Conservation (phyloP, 2,797 vertebrate genomes). For the Protosalanx chinensis region DNA sequence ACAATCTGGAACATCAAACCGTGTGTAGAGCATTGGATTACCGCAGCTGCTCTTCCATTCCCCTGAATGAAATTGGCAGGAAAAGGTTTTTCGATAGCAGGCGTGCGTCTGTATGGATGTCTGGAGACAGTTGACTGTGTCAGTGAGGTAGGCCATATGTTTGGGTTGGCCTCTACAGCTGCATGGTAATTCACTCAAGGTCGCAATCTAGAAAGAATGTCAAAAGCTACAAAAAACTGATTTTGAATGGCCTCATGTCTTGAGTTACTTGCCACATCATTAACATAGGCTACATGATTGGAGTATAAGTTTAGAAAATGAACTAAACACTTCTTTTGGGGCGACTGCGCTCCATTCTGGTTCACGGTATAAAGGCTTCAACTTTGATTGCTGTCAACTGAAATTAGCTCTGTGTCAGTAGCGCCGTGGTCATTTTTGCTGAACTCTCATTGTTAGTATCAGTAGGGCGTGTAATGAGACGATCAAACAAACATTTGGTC, state of each 20-base stretch:
- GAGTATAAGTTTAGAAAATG: background rate
- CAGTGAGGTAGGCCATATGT: background rate
- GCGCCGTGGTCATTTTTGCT: background rate
- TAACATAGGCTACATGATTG: background rate
- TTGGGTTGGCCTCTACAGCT: conserved; percentile 7
- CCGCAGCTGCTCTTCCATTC: background rate
- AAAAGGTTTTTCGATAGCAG: conserved; percentile 9
- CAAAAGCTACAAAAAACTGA: conserved; percentile 6
- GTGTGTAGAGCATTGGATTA: conserved; percentile 25
- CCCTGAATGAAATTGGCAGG: background rate
- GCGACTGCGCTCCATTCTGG: background rate
- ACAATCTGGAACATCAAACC: conserved; percentile 19
- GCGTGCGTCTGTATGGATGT: background rate
- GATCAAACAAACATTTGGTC: conserved; percentile 26
- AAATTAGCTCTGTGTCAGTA: background rate
- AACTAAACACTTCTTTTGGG: background rate
- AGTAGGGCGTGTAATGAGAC: too few species aligned
- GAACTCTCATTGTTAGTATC: background rate
- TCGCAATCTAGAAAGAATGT: conserved; percentile 22
- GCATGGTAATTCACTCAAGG: conserved; percentile 20
- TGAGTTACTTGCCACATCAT: background rate
- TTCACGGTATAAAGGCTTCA: background rate
- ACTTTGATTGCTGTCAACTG: background rate
- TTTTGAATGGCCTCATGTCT: background rate
- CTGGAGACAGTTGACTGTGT: conserved; percentile 19